Percentiles rank a stretch among this genome's conserved stretches.
phyloP scores from a whole-genome alignment of 2,113 vertebrate genomes.

The Galbula dea region DNA sequence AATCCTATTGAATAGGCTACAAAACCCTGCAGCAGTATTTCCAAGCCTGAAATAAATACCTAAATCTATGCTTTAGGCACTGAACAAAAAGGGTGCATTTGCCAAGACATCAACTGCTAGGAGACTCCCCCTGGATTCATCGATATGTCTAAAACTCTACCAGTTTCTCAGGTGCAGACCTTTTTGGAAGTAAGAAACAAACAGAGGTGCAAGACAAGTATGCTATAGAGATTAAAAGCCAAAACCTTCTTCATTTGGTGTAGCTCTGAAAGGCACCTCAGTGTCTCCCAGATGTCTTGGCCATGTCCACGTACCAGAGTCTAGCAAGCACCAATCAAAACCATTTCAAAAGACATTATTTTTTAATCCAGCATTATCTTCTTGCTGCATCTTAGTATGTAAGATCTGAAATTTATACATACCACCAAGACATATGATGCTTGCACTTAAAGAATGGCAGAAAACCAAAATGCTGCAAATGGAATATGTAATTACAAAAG shows the following conservation, averaged over 20 bases:
- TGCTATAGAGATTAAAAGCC: background rate
- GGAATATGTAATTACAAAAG: constrained; percentile 51
- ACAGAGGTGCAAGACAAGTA: background rate
- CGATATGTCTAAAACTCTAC: background rate
- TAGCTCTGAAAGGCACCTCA: background rate
- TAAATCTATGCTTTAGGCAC: background rate
- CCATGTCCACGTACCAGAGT: background rate
- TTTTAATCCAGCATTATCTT: background rate
- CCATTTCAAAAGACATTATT: background rate
- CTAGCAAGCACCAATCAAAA: background rate
- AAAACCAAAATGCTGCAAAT: constrained; percentile 6
- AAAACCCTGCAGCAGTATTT: background rate
- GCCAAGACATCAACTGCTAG: background rate
- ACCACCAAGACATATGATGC: background rate
- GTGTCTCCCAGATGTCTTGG: background rate
- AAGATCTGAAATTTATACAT: background rate
- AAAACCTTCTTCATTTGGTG: background rate
- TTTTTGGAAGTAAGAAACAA: background rate
- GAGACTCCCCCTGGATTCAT: background rate
- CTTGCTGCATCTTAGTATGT: background rate
- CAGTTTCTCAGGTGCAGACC: background rate
- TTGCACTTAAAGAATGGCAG: constrained; percentile 25
- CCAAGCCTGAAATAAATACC: background rate
- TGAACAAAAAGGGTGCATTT: background rate
- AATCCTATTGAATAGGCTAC: background rate